phyloP scores from a whole-genome alignment of 2,888 invertebrate genomes.

The Troilus luridus region DNA sequence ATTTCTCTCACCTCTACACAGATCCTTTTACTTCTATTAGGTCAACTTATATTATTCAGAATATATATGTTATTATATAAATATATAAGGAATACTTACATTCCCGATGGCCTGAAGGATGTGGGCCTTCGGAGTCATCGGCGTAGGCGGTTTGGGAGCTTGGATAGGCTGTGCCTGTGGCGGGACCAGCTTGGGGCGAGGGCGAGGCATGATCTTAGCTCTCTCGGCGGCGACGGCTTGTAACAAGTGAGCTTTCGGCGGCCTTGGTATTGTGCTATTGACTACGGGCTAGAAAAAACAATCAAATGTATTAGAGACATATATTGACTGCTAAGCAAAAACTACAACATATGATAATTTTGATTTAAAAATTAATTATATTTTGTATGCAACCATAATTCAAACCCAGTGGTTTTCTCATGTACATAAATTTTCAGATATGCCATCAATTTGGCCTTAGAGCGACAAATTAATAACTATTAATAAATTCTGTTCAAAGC shows the following conservation, averaged over 20 bases:
- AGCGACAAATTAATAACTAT: too few species aligned
- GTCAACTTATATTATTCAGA: too few species aligned
- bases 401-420: too few species aligned
- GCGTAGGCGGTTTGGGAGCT: slow-evolving; percentile 61
- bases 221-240: slow-evolving; percentile 67
- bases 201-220: slow-evolving; percentile 63
- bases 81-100: slow-evolving; percentile 60
- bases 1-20: too few species aligned
- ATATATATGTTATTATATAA: too few species aligned
- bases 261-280: slow-evolving; percentile 66
- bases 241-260: slow-evolving; percentile 70
- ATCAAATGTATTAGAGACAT: not conserved
- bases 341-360: not conserved
- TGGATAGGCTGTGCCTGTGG: not conserved
- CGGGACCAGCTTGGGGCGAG: slow-evolving; percentile 61
- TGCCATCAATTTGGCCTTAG: too few species aligned
- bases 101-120: slow-evolving; percentile 65
- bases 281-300: slow-evolving; percentile 52
- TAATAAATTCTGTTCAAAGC: too few species aligned
- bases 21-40: too few species aligned
- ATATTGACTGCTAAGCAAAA: not conserved
- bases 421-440: too few species aligned
- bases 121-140: slow-evolving; percentile 67
- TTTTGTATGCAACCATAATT: too few species aligned
- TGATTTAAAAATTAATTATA: too few species aligned